Conservation (phyloP, 2,113 vertebrate species). For the Hydrolagus affinis region DNA sequence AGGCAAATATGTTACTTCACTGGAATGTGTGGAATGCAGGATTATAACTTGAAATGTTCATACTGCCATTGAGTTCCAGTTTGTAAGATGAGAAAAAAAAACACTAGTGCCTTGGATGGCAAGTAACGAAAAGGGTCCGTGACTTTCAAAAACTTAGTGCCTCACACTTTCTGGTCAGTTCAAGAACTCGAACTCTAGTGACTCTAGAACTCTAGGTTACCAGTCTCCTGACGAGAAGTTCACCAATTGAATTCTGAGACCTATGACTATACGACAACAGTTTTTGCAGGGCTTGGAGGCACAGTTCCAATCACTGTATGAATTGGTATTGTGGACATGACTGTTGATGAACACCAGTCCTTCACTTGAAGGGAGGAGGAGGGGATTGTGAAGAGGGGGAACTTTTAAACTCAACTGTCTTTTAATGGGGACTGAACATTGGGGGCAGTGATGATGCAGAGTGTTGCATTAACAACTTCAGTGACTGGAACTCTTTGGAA, state of each 20-base stretch:
- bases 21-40: slow-evolving; percentile 23
- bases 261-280: not conserved
- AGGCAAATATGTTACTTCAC: not conserved
- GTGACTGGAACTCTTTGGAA: slow-evolving; percentile 25
- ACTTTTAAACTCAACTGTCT: no score
- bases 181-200: no score
- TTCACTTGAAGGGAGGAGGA: no score
- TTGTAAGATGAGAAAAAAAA: not conserved
- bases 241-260: not conserved
- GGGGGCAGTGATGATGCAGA: no score
- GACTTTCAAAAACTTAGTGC: not conserved
- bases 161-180: not conserved
- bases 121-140: not conserved
- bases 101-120: not conserved
- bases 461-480: not conserved
- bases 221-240: not conserved
- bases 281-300: no score
- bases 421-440: no score
- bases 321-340: no score
- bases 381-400: no score
- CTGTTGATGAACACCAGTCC: no score
- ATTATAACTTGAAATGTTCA: slow-evolving; percentile 11
- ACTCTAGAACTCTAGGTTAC: not conserved
- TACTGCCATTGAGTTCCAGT: slow-evolving; percentile 25
- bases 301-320: no score